Base-by-base conservation (phyloP, 2,113 vertebrate genomes). In the Vimba vimba region DNA sequence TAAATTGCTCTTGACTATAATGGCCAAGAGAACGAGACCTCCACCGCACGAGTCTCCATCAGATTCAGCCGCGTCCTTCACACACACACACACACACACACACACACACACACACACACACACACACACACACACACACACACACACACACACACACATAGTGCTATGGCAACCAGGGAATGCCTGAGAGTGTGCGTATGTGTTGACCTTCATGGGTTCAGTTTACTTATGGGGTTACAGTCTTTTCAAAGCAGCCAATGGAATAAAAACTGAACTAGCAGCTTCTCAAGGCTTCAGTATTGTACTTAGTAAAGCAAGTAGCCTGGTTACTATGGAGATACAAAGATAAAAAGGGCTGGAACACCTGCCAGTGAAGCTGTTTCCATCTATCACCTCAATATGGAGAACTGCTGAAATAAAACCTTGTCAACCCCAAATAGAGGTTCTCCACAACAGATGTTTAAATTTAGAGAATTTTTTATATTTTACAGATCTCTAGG, bases 251-350 rank as follows among this genome's bases (percentile, higher is more conserved):
- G 30, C 21, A 15, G 43, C 11, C 8, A 11, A 23, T 82, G 60
- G 43, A 82, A 83, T 55, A 2, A 43, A 59, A 64, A 73, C 39
- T 59, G 21, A 71, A 71, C 64, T 33, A 19, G n/a, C n/a, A 47
- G 43, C 62, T 1, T 73, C 68, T 83, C 82, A 83, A 83, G 82
- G 82, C 52, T 83, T 83, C 33, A 17, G 25, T 66, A 45, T 66
- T 73, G 82, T 59, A 19, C 45, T 73, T 4, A 39, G 64, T 55
- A 50, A 43, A 57, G 50, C 52, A n/a, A 39, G 50, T 43, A n/a
- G 82, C 45, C 82, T 59, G 80, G 82, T 74, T 73, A 83, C 68
- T 73, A 59, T 83, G 33, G 82, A n/a, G 82, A 83, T 73, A 4
- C 13, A 21, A 25, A 83, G 50, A 83, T 59, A 15, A 71, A 21